Evolutionary conservation across 2,113 vertebrate species (phyloP).

Genomic region (Microtus pennsylvanicus): DNA sequence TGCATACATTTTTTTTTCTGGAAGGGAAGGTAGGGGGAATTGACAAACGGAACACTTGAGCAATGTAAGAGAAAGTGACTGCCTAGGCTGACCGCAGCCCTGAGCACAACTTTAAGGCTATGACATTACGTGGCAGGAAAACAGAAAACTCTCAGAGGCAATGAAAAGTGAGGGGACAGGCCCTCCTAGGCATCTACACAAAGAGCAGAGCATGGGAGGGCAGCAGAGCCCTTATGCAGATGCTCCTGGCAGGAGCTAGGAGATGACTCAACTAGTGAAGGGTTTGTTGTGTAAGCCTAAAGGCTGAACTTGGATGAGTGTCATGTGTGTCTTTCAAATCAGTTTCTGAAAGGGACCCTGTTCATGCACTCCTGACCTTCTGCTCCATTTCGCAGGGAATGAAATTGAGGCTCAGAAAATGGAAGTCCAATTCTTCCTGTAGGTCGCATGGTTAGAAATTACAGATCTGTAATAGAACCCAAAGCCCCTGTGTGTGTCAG

Average conservation of each 20-base stretch:
- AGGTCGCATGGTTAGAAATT: not conserved
- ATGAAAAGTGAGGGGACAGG: not conserved
- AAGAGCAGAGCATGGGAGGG: not conserved
- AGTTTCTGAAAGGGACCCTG: not conserved
- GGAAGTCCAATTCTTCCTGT: not conserved
- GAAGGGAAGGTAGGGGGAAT: not conserved
- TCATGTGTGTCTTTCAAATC: not conserved
- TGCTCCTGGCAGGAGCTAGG: no score
- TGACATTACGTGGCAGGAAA: not conserved
- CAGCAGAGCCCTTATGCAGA: not conserved
- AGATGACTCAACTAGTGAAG: not conserved
- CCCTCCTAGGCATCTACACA: not conserved
- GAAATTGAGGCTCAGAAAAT: not conserved
- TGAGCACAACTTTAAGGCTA: constrained; percentile 3
- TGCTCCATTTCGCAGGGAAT: not conserved
- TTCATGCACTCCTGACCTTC: not conserved
- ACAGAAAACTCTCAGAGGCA: constrained; percentile 33
- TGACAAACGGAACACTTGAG: not conserved
- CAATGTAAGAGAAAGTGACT: not conserved
- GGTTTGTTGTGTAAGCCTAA: no score
- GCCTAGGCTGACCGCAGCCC: not conserved
- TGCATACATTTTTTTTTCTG: fast-evolving
- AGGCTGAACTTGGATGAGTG: not conserved
- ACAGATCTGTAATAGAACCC: not conserved
- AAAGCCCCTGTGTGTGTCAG: not conserved